phyloP scores from a whole-genome alignment of 2,797 vertebrate species.

The Acrocephalus scirpaceus region DNA sequence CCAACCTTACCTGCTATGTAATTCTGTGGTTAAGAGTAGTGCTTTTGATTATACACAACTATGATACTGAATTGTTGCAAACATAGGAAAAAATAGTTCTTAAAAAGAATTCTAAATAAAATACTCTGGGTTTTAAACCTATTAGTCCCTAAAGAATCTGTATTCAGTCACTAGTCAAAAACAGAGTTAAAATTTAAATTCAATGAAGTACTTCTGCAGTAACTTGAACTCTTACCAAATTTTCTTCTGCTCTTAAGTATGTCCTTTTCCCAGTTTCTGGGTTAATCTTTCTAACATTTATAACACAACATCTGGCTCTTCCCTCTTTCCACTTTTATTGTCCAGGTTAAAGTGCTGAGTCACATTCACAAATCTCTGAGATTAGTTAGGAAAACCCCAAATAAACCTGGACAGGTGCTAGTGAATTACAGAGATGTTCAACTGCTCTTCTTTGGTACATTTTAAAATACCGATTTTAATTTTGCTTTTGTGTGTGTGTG shows the following conservation, averaged over 20 bases:
- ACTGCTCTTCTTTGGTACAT: neutral
- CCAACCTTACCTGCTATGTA: neutral
- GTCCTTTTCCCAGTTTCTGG: neutral
- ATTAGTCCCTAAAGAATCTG: neutral
- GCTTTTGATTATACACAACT: neutral
- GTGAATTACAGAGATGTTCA: neutral
- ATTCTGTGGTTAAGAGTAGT: neutral
- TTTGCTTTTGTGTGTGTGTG: neutral
- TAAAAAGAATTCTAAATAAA: neutral
- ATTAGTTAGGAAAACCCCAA: neutral
- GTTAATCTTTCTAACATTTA: neutral
- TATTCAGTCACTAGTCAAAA: neutral
- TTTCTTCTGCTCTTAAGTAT: neutral
- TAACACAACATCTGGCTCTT: neutral
- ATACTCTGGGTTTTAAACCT: neutral
- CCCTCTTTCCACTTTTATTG: neutral
- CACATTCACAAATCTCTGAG: neutral
- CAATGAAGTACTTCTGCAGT: neutral
- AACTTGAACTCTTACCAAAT: neutral
- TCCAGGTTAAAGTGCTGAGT: neutral
- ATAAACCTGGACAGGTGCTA: neutral
- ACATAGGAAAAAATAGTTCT: neutral
- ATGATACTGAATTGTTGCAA: neutral
- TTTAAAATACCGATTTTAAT: neutral
- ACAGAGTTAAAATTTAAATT: neutral